phyloP scores from a whole-genome alignment of 2,888 invertebrate genomes.

The Hemistola chrysoprasaria region DNA sequence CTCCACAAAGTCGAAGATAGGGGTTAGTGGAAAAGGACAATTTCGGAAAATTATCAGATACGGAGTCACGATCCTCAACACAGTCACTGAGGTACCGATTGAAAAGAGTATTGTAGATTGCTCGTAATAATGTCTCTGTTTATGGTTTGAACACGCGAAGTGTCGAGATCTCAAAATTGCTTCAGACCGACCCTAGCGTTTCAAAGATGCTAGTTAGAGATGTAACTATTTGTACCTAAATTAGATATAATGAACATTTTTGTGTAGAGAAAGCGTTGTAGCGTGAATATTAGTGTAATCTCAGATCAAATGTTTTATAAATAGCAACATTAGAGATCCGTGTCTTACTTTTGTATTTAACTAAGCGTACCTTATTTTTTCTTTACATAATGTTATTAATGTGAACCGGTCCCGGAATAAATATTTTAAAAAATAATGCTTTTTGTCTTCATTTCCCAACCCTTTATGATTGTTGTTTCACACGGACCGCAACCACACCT shows the following conservation, averaged over 20 bases:
- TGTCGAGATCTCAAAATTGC: constrained; percentile 24
- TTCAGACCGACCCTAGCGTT: constrained; percentile 19
- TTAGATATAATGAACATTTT: constrained; percentile 28
- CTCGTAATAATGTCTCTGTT: too few relatives aligned
- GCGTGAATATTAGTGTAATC: constrained; percentile 45
- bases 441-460: constrained; percentile 28
- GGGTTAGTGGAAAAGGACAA: too few relatives aligned
- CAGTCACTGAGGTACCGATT: too few relatives aligned
- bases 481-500: too few relatives aligned
- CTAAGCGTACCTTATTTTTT: constrained; percentile 63
- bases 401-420: constrained; percentile 68
- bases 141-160: constrained; percentile 3
- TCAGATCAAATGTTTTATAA: constrained; percentile 52
- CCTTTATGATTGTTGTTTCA: constrained; percentile 7
- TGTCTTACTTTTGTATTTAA: constrained; percentile 68
- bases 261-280: constrained; percentile 22
- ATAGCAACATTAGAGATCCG: constrained; percentile 34
- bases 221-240: constrained; percentile 34
- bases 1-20: too few relatives aligned
- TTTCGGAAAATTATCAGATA: too few relatives aligned
- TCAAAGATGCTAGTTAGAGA: constrained; percentile 13
- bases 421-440: constrained; percentile 44
- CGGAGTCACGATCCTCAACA: too few relatives aligned
- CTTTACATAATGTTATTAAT: constrained; percentile 71
- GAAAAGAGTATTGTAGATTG: too few relatives aligned